A percentile compares a stretch with the other conserved stretches of the same genome.
Evolutionary conservation across 2,888 invertebrate genomes (phyloP).

Genomic region (Cataglyphis rosenhaueri): DNA sequence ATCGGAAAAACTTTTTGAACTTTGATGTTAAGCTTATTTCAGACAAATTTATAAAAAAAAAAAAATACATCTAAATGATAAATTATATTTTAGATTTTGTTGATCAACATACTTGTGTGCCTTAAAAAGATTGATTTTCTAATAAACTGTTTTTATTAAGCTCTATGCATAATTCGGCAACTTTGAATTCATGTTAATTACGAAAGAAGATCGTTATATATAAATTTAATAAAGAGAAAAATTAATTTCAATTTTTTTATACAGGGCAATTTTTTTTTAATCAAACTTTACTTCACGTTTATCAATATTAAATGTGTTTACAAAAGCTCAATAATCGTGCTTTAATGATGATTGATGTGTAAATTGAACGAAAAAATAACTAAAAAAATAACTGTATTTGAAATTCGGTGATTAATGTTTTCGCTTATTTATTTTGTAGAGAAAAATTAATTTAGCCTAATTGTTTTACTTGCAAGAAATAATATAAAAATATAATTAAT

Average conservation of each 20-base stretch:
- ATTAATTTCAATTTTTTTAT: background rate
- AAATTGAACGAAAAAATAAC: background rate
- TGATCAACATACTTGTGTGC: background rate
- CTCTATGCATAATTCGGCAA: slow-evolving; percentile 7
- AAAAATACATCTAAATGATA: background rate
- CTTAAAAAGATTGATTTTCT: background rate
- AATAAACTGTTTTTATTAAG: background rate
- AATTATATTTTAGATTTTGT: background rate
- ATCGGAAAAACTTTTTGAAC: background rate
- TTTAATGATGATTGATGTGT: background rate
- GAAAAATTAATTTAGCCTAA: background rate
- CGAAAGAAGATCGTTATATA: background rate
- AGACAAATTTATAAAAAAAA: background rate
- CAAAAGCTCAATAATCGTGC: background rate
- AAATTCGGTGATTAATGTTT: background rate
- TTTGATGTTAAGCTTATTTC: background rate
- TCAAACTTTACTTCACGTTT: background rate
- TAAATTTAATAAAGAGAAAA: background rate
- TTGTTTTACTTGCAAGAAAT: background rate
- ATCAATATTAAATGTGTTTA: background rate
- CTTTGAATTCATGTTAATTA: background rate
- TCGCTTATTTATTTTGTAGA: background rate
- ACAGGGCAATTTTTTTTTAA: background rate
- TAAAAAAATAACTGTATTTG: background rate
- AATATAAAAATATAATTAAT: background rate